phyloP scores from a whole-genome alignment of 1,140 invertebrate species.

The Holotrichia oblita region DNA sequence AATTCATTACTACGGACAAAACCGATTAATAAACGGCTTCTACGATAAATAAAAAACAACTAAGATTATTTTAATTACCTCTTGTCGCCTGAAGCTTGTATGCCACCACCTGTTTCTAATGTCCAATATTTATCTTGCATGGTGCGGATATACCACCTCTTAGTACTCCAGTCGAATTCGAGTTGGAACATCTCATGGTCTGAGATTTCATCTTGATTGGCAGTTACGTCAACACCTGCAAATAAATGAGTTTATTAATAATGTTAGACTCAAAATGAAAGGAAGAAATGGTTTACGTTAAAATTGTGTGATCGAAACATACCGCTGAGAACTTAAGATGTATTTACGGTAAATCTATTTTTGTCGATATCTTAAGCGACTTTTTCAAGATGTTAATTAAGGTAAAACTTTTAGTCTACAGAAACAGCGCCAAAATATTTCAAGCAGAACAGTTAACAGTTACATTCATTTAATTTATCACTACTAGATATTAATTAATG shows the following conservation, averaged over 20 bases:
- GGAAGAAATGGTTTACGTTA: too few species aligned
- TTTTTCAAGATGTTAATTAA: too few species aligned
- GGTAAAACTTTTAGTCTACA: too few species aligned
- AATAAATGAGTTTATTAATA: slow-evolving; percentile 42
- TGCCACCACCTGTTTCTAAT: slow-evolving; percentile 89
- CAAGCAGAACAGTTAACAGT: neutral
- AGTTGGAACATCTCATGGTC: slow-evolving; percentile 97
- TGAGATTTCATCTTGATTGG: slow-evolving; percentile 96
- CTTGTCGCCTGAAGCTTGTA: slow-evolving; percentile 90
- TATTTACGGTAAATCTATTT: too few species aligned
- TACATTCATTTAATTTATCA: neutral
- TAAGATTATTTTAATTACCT: slow-evolving; percentile 65
- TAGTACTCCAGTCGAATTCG: slow-evolving; percentile 88
- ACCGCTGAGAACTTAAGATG: too few species aligned
- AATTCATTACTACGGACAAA: neutral
- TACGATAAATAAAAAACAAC: too few species aligned
- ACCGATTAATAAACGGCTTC: neutral
- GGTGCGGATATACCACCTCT: slow-evolving; percentile 94
- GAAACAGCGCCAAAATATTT: neutral
- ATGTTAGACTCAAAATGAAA: too few species aligned
- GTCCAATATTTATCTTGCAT: slow-evolving; percentile 98
- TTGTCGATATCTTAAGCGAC: too few species aligned
- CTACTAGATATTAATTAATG: neutral
- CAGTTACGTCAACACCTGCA: slow-evolving; percentile 94
- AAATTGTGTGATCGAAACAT: too few species aligned